These are phyloP conservation scores for Budorcas taxicolor DNA, from an alignment of 2,113 vertebrate species.

Conservation along the genomic window DNA sequence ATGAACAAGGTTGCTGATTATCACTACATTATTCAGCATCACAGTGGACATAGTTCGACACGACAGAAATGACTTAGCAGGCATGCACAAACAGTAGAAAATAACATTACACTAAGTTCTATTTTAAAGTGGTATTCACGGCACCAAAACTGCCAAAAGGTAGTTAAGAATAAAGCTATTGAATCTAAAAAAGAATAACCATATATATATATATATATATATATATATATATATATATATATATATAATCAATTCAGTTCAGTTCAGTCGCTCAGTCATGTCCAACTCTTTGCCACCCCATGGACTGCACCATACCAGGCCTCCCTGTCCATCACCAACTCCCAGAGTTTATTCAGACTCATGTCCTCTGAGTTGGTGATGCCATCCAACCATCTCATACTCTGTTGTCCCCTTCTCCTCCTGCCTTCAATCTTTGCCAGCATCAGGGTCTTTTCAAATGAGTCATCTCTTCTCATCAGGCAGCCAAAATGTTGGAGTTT, in stretches of 20 bases:
- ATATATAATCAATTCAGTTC: not conserved
- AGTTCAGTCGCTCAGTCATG: rapidly evolving
- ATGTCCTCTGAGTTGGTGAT: not conserved
- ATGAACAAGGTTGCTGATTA: not conserved
- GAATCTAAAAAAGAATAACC: not conserved
- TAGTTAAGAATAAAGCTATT: not conserved
- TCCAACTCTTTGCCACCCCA: not conserved
- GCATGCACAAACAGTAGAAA: not conserved
- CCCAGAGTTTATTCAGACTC: not conserved
- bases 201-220: not conserved
- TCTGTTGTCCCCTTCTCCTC: not conserved
- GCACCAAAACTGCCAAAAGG: not conserved
- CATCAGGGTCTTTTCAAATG: not conserved
- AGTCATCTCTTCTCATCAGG: not conserved
- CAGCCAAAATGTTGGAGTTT: not conserved
- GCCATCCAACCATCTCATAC: not conserved
- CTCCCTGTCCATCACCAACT: not conserved
- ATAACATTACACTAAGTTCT: no score
- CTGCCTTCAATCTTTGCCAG: not conserved
- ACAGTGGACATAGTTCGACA: not conserved
- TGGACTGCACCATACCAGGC: not conserved
- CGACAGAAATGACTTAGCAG: not conserved
- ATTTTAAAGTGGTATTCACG: not conserved
- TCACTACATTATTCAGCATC: not conserved
- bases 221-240: no score